Percentiles rank a stretch among this genome's conserved stretches.
phyloP scores from a whole-genome alignment of 2,797 vertebrate species.

The Enteromius radiatus region DNA sequence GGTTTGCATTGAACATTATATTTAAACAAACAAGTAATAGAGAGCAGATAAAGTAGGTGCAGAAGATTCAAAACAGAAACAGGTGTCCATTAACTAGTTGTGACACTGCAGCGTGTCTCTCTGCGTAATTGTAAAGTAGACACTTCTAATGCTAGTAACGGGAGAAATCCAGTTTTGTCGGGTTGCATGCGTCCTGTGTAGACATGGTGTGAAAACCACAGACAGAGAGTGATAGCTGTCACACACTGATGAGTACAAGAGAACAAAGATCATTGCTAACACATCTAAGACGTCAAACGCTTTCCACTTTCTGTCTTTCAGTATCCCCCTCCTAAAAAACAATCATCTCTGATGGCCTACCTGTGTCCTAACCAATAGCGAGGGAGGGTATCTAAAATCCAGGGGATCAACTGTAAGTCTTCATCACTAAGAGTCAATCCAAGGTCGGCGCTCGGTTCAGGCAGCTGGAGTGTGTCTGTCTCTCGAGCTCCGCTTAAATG shows the following conservation, averaged over 20 bases:
- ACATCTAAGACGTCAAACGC: constrained; percentile 3
- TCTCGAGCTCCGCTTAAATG: constrained; percentile 64
- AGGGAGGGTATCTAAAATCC: constrained; percentile 66
- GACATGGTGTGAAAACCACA: not conserved
- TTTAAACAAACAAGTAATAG: not conserved
- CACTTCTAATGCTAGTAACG: not conserved
- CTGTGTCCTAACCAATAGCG: constrained; percentile 58
- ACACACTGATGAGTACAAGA: constrained; percentile 31
- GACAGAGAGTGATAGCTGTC: constrained; percentile 24
- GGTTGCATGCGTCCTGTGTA: not conserved
- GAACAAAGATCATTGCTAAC: constrained; percentile 32
- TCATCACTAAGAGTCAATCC: constrained; percentile 74
- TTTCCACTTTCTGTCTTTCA: constrained; percentile 46
- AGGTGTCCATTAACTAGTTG: not conserved
- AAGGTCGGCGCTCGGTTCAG: constrained; percentile 72
- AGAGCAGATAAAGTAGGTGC: not conserved
- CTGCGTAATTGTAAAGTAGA: not conserved
- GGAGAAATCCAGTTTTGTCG: not conserved
- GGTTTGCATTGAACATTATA: not conserved
- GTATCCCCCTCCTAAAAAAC: constrained; percentile 37
- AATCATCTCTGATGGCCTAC: constrained; percentile 48
- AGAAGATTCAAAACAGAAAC: not conserved
- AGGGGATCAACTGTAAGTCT: constrained; percentile 74
- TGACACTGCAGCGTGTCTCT: not conserved
- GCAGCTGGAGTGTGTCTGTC: constrained; percentile 64